Evolutionary conservation across 2,888 invertebrate species (phyloP), one percentile per base, ranked within the genome.

Genomic region (Ormyrus labotus): DNA sequence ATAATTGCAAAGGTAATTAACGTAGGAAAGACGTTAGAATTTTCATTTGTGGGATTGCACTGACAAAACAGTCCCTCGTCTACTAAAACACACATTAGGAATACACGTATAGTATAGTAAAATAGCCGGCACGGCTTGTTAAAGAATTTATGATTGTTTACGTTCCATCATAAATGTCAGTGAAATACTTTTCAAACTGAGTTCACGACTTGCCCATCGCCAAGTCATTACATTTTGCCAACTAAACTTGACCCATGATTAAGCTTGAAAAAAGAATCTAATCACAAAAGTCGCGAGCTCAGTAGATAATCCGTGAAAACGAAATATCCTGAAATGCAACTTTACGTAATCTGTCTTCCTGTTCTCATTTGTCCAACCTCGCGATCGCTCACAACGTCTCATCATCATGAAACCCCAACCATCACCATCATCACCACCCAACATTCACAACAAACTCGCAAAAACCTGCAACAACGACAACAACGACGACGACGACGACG

Each of bases 111-210:
- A 19, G 19, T 19, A 10, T 65, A 65, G 13, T 65, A 51, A 6
- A 65, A 10, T 51, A 58, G 58, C 50, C 78, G 70, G 70, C 77
- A 78, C 71, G 65, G 78, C 58, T 71, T 77, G 19, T 70, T 61
- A 10, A 64, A 6, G 8, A 58, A 13, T 65, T 65, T 57, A 64
- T 73, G 47, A 64, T 61, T 34, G 34, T 34, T 34, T 34, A 34
- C 34, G 34, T 34, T 63, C n/a, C 63, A 68, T 68, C 6, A 34
- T 34, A 34, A 34, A 34, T 34, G 34, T 34, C 34, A 34, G 34
- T 34, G 7, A 2, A 8, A 34, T 67, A 13, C 19, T 63, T 45
- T 65, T 45, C 11, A 45, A 53, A 55, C 50, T 45, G 19, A 68
- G 60, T 13, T 70, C 60, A 34, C 13, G 48, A 45, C 45, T 19